phyloP scores from a whole-genome alignment of 2,797 vertebrate species.

The Danio jaintianensis region DNA sequence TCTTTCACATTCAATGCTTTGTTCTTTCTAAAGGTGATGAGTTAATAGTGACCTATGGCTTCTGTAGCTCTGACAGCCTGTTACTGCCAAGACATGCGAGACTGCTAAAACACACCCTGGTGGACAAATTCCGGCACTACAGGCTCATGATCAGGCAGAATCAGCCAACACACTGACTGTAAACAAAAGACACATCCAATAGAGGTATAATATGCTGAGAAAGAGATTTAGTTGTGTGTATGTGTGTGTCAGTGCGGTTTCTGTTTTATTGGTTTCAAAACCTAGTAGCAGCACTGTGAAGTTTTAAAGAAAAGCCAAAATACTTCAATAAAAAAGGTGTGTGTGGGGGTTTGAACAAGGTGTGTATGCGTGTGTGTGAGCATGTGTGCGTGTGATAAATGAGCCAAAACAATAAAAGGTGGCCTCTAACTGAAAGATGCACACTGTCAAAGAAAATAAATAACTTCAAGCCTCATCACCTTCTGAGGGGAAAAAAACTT shows the following conservation, averaged over 20 bases:
- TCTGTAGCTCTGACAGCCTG: constrained; percentile 19
- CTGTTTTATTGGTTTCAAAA: constrained; percentile 17
- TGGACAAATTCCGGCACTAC: constrained; percentile 59
- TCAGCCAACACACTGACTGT: not conserved
- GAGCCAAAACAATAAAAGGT: constrained; percentile 65
- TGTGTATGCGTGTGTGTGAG: constrained; percentile 21
- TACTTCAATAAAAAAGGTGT: constrained; percentile 4
- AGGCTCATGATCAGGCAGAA: constrained; percentile 15
- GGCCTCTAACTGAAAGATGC: constrained; percentile 62
- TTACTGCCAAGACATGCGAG: not conserved
- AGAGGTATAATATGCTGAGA: not conserved
- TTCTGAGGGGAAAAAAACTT: constrained; percentile 60
- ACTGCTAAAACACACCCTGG: constrained; percentile 61
- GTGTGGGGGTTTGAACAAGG: not conserved
- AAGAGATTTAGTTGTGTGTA: not conserved
- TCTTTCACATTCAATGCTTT: constrained; percentile 1
- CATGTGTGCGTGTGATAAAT: constrained; percentile 56
- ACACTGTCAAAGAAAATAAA: constrained; percentile 75
- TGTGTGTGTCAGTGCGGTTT: constrained; percentile 9
- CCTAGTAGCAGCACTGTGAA: not conserved
- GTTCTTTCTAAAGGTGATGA: constrained; percentile 8
- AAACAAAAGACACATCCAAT: constrained; percentile 12
- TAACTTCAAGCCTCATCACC: constrained; percentile 70
- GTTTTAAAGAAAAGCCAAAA: constrained; percentile 1
- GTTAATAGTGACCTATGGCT: constrained; percentile 30